Base-by-base conservation (phyloP, 2,888 invertebrate genomes). In the Carpatolechia fugitivella region DNA sequence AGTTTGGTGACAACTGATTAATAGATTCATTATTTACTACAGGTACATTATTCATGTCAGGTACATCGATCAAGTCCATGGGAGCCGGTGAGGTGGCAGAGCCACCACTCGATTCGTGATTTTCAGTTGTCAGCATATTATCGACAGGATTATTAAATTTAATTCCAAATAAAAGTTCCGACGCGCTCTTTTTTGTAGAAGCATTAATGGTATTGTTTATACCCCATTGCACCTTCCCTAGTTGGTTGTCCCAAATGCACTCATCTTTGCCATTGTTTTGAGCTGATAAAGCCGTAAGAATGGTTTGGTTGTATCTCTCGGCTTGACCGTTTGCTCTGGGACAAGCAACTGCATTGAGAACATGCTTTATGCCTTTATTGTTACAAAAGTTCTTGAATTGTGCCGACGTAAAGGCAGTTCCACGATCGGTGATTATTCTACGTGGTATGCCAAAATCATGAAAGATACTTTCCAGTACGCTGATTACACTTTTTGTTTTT, bases 121-220 rank as follows among this genome's bases (percentile, higher is more conserved):
- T 10, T 35, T 2, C 1, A 35, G n/a, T n/a, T 3, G 36, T 3
- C n/a, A 36, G 7, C 36, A 14, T 36, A 7, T 36, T 36, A 36
- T 36, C 36, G 13, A 14, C 1, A 7, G 14, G 14, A n/a, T 13
- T 35, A 35, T 35, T 35, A 7, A 35, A n/a, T n/a, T 35, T 40
- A 14, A 40, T 14, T 6, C 46, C 46, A 46, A 46, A 46, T 30
- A 46, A 46, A 10, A 46, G n/a, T 46, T 46, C 46, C n/a, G 30
- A 13, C 11, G 46, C 29, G 4, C 29, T 30, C 29, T 46, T 46
- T 30, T 30, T 29, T 10, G 49, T 49, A 20, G 41, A 35, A 36
- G 46, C 36, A 44, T 55, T 55, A n/a, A 55, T 14, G 2, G 56
- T 59, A 33, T 59, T 59, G 50, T 59, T 59, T 5, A 56, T 33